Conservation (phyloP, 2,888 invertebrate genomes). For the Drosophila affinis region DNA sequence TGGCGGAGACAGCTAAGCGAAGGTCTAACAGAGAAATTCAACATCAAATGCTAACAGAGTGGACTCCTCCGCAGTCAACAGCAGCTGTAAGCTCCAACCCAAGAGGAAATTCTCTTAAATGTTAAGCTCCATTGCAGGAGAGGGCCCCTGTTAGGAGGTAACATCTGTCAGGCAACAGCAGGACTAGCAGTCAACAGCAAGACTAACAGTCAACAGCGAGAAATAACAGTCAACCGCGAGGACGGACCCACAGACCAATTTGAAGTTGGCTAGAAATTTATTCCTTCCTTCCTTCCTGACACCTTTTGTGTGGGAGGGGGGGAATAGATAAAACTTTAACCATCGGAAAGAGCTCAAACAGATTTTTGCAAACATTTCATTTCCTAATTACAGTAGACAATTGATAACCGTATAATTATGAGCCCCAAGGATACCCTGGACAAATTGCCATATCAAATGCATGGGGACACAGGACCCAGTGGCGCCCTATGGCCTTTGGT, state of each 20-base stretch:
- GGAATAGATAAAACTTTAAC: neutral
- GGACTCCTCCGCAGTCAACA: neutral
- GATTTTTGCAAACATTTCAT: constrained; percentile 25
- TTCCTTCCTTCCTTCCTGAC: constrained; percentile 13
- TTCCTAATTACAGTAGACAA: constrained; percentile 24
- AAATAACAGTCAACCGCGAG: neutral
- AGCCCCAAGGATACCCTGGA: constrained; percentile 2
- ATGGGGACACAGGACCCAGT: constrained; percentile 58
- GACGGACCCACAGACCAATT: constrained; percentile 1
- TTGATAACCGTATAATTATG: constrained; percentile 21
- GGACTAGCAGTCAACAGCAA: neutral
- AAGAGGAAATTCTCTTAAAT: constrained; percentile 3
- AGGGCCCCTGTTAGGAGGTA: neutral
- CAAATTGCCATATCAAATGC: constrained; percentile 25
- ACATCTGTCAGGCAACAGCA: neutral
- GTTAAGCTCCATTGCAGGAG: neutral
- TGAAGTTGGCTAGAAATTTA: neutral
- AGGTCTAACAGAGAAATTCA: no score
- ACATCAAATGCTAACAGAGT: neutral
- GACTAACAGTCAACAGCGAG: neutral
- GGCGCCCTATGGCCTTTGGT: constrained; percentile 45
- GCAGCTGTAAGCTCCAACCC: neutral
- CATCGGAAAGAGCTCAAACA: neutral
- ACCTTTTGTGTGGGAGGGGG: neutral
- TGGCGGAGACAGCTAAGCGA: neutral